These are phyloP conservation scores for Epirrhoe alternata DNA, from an alignment of 2,888 invertebrate species.

Conservation along the genomic window DNA sequence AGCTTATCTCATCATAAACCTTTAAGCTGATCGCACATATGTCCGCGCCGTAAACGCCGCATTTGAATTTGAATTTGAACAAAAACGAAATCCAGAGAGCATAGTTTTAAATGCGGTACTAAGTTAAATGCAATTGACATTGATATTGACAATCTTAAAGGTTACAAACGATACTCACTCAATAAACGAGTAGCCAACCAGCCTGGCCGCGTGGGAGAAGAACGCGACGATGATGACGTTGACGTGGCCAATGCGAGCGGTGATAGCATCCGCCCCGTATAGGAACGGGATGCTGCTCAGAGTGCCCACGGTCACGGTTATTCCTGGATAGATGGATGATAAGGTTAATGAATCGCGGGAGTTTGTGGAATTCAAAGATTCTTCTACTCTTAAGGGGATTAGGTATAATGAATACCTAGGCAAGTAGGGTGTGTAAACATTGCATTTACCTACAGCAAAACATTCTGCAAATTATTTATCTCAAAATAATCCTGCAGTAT, in stretches of 20 bases:
- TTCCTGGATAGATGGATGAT: conserved; percentile 79
- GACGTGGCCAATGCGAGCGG: conserved; percentile 92
- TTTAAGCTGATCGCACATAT: neutral
- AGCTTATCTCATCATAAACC: neutral
- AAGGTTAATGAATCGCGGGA: conserved; percentile 27
- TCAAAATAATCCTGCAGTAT: too few relatives aligned
- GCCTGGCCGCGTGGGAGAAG: conserved; percentile 92
- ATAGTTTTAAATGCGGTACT: neutral
- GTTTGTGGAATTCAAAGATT: conserved; percentile 5
- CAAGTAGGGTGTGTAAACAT: neutral
- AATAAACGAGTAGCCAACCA: conserved; percentile 93
- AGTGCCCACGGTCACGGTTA: conserved; percentile 94
- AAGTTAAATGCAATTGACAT: neutral
- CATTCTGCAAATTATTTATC: too few relatives aligned
- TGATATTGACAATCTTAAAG: conserved; percentile 23
- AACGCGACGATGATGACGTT: conserved; percentile 94
- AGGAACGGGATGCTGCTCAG: conserved; percentile 93
- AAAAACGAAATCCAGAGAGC: neutral
- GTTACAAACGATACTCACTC: conserved; percentile 85
- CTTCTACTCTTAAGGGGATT: too few relatives aligned
- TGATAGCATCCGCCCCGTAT: conserved; percentile 93
- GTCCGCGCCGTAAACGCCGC: too few relatives aligned
- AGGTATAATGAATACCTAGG: neutral
- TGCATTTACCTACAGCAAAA: too few relatives aligned
- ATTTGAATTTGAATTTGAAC: too few relatives aligned